These are phyloP conservation scores for Seira musarum DNA, from an alignment of 2,888 invertebrate genomes.

Conservation along the genomic window DNA sequence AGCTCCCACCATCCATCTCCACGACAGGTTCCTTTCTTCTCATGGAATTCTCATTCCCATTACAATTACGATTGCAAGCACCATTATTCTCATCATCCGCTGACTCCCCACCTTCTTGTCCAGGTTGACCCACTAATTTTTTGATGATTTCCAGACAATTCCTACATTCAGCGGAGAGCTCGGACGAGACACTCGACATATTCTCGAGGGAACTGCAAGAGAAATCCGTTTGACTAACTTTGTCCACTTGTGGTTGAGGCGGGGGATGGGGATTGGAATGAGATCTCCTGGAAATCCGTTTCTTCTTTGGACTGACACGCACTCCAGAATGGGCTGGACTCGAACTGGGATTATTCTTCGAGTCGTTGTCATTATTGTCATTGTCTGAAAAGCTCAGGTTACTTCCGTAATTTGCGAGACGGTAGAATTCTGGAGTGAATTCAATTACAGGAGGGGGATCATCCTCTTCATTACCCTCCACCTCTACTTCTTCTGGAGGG, in stretches of 20 bases:
- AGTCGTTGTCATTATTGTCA: conserved; percentile 40
- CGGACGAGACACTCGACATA: conserved; percentile 65
- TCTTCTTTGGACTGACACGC: conserved; percentile 41
- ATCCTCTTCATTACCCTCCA: conserved; percentile 47
- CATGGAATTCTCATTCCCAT: not conserved
- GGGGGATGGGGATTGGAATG: conserved; percentile 17
- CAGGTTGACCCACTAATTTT: conserved; percentile 60
- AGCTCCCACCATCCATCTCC: conserved; percentile 52
- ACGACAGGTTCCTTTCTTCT: conserved; percentile 26
- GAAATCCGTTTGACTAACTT: conserved; percentile 69
- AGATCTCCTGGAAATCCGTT: conserved; percentile 19
- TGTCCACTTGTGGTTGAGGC: conserved; percentile 42
- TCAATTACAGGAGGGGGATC: conserved; percentile 67
- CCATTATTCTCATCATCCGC: conserved; percentile 45
- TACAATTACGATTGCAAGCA: conserved; percentile 31
- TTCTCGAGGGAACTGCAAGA: conserved; percentile 65
- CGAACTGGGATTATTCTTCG: not conserved
- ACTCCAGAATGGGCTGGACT: not conserved
- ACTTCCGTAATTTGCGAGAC: conserved; percentile 68
- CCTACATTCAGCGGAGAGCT: conserved; percentile 67
- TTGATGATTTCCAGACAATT: conserved; percentile 69
- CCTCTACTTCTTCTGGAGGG: conserved; percentile 25
- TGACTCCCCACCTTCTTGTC: too few species aligned
- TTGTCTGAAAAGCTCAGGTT: conserved; percentile 68
- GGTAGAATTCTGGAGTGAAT: conserved; percentile 69